Evolutionary conservation across 2,797 vertebrate species (phyloP).

Genomic region (Sebastes dallii): DNA sequence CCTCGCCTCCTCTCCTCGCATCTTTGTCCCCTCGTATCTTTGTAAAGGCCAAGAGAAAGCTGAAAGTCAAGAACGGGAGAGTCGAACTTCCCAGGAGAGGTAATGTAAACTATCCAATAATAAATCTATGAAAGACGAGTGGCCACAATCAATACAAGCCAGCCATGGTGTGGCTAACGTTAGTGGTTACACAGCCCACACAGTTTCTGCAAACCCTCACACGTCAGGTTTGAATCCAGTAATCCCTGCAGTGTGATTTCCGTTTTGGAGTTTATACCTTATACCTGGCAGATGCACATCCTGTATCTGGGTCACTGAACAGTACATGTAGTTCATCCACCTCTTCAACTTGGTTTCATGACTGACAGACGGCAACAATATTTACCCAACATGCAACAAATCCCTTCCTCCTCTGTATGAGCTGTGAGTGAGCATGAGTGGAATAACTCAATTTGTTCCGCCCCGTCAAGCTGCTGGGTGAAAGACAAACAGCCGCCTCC

Average conservation of each 20-base stretch:
- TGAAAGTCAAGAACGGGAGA: too few species aligned
- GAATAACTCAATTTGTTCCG: constrained; percentile 74
- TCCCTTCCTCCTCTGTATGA: constrained; percentile 44
- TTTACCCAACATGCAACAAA: constrained; percentile 55
- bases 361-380: constrained; percentile 57
- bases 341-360: constrained; percentile 37
- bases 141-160: too few species aligned
- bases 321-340: not conserved
- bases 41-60: too few species aligned
- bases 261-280: not conserved
- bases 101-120: too few species aligned
- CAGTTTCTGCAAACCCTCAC: too few species aligned
- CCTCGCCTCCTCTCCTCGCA: too few species aligned
- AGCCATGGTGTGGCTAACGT: too few species aligned
- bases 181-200: rapidly evolving
- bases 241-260: not conserved
- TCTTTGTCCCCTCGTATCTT: too few species aligned
- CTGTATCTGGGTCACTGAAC: constrained; percentile 56
- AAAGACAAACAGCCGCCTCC: constrained; percentile 72
- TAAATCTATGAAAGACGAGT: too few species aligned
- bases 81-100: too few species aligned
- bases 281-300: not conserved
- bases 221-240: too few species aligned
- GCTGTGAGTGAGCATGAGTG: constrained; percentile 55
- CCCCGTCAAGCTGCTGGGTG: constrained; percentile 42